Base-by-base conservation (phyloP, 92 coral and sea anemone species). In the Phenganax subtilis region DNA sequence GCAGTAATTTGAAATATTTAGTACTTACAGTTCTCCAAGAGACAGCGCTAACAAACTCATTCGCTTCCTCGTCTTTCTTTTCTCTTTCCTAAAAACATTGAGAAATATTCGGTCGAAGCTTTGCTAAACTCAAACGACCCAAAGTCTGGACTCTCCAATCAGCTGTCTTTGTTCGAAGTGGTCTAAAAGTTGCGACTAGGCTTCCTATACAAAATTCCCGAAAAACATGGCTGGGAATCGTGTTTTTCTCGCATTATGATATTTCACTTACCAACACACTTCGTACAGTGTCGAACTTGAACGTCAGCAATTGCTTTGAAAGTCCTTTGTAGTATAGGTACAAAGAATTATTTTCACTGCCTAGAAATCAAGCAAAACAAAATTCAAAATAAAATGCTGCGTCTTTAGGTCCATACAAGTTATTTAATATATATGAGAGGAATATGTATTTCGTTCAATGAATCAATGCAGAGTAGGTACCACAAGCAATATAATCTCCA, bases 1-100 rank as follows among this genome's bases (percentile, higher is more conserved):
- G 65, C 65, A 14, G 25, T 14, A 20, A 59, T 59, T 14, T 14
- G 16, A 59, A 14, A 59, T 20, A 20, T 67, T 0, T 71, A 53
- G 0, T 55, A 85, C 93, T 85, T 56, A 93, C 97, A 71, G 96
- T 93, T 93, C 97, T 88, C 97, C 97, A 93, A 69, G 93, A 91
- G 44, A 93, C 97, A 55, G 97, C 97, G 85, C 97, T 93, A 28
- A 93, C 97, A 90, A 93, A 93, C 80, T 93, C 97, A 80, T 93
- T 93, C 0, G 97, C 93, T 72, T 93, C 97, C 81, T 93, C 97
- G 55, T 93, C 97, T 74, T 93, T 93, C 83, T 93, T 93, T 62
- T 93, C 97, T 84, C 92, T 91, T 84, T 93, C 97, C 97, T 93
- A 55, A 12, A 75, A 71, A 17, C 52, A 57, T 56, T 5, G 80